Evolutionary conservation across 2,888 invertebrate species (phyloP), one percentile per base, ranked within the genome.

Genomic region (Portevinia maculata): DNA sequence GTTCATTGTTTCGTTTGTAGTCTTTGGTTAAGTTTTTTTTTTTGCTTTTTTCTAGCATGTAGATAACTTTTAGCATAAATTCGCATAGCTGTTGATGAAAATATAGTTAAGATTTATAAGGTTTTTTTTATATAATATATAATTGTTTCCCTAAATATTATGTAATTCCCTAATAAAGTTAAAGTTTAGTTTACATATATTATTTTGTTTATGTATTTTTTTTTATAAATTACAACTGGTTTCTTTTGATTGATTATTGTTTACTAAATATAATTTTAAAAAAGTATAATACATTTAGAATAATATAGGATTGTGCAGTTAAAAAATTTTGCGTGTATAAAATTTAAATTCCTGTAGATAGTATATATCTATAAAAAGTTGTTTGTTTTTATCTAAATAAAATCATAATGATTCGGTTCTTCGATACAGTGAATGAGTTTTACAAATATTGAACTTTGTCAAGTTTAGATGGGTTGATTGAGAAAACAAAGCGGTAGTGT

Each of bases 331-430:
- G 83, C 78, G 83, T 83, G 78, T 83, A 83, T 78, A 78, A 78
- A 83, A 83, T 62, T 83, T 83, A 83, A 83, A 83, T 83, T 78
- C 83, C 83, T 83, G 83, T 83, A 75, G 67, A 75, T 60, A 75
- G 73, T 67, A 32, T 44, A 30, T 52, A 52, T 52, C 30, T 46
- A 15, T 52, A 53, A 28, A 53, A 32, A n/a, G n/a, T n/a, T n/a
- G n/a, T n/a, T 74, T 17, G 32, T 55, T 50, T 48, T 50, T 44
- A 21, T 11, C 37, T 28, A 32, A 50, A 6, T 44, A 39, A 67
- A 52, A 65, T 67, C 21, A 76, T 70, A 75, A 57, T 37, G 15
- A 52, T 62, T 69, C 52, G 13, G 13, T 39, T 57, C 39, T 60
- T n/a, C n/a, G 59, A 73, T 48, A 55, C 70, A 70, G 46, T 57